phyloP scores from a whole-genome alignment of 2,797 vertebrate genomes.

The Pseudochromis fuscus region DNA sequence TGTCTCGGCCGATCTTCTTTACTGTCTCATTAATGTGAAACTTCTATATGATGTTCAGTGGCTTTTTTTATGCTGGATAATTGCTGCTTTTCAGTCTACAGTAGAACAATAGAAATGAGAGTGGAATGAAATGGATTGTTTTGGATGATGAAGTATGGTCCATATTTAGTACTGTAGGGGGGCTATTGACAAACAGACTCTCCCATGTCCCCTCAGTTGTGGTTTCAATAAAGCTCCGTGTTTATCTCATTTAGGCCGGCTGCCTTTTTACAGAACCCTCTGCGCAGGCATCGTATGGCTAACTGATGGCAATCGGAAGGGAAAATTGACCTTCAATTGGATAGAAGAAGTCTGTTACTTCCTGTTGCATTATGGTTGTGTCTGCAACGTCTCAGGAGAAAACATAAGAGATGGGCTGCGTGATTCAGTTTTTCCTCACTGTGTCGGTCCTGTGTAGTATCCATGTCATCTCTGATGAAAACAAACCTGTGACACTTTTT shows the following conservation, averaged over 20 bases:
- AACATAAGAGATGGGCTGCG: constrained; percentile 27
- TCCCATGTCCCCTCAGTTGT: constrained; percentile 50
- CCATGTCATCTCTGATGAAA: constrained; percentile 5
- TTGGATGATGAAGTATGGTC: constrained; percentile 53
- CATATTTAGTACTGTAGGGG: constrained; percentile 60
- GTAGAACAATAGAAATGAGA: constrained; percentile 21
- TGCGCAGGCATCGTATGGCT: constrained; percentile 68
- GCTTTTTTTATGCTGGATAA: not conserved
- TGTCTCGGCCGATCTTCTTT: not conserved
- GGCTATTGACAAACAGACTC: constrained; percentile 60
- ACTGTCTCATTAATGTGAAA: not conserved
- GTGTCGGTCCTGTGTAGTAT: constrained; percentile 28
- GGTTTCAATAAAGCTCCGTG: constrained; percentile 75
- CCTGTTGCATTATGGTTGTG: constrained; percentile 69
- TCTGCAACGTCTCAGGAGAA: constrained; percentile 63
- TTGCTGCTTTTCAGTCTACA: constrained; percentile 4
- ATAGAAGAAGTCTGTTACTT: constrained; percentile 78
- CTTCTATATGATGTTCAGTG: not conserved
- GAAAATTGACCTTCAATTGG: constrained; percentile 81
- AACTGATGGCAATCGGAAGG: constrained; percentile 80
- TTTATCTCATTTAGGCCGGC: constrained; percentile 76
- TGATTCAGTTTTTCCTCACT: constrained; percentile 47
- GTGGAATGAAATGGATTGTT: constrained; percentile 47
- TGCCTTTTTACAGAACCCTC: constrained; percentile 74
- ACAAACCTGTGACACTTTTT: constrained; percentile 5